These are phyloP conservation scores for Pseudomyrmex sp. DNA, from an alignment of 1,140 invertebrate genomes.

Conservation along the genomic window DNA sequence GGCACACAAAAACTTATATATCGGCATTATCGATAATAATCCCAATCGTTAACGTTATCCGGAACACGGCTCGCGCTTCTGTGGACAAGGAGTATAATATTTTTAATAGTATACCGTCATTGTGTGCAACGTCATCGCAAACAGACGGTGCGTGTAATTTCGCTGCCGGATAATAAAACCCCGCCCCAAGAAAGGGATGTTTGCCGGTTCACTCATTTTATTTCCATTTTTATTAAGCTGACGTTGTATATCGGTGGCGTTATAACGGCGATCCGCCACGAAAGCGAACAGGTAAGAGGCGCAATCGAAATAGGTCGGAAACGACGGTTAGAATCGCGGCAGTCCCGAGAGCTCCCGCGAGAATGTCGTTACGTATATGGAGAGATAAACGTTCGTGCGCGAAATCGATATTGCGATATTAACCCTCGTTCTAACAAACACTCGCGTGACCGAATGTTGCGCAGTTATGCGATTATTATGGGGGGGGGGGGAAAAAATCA, in stretches of 20 bases:
- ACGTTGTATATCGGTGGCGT: neutral
- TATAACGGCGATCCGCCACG: neutral
- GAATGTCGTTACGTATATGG: neutral
- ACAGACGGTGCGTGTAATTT: neutral
- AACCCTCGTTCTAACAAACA: conserved; percentile 1
- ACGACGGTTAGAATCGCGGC: neutral
- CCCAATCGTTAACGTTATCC: too few species aligned
- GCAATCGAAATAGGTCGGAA: conserved; percentile 28
- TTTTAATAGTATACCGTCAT: conserved; percentile 32
- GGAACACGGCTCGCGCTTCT: neutral
- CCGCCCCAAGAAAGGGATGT: neutral
- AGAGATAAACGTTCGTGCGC: conserved; percentile 22
- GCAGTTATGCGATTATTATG: too few species aligned
- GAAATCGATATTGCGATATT: conserved; percentile 19
- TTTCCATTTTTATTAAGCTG: conserved; percentile 11
- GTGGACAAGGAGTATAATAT: conserved; percentile 5
- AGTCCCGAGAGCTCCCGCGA: neutral
- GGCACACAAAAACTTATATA: conserved; percentile 1
- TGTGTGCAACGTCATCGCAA: neutral
- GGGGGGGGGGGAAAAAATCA: too few species aligned
- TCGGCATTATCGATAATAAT: neutral
- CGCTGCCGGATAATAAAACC: neutral
- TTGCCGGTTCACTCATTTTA: neutral
- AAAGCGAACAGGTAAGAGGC: neutral
- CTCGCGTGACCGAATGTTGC: neutral